Evolutionary conservation across 1,140 invertebrate species (phyloP).

Genomic region (Dendroctonus valens): DNA sequence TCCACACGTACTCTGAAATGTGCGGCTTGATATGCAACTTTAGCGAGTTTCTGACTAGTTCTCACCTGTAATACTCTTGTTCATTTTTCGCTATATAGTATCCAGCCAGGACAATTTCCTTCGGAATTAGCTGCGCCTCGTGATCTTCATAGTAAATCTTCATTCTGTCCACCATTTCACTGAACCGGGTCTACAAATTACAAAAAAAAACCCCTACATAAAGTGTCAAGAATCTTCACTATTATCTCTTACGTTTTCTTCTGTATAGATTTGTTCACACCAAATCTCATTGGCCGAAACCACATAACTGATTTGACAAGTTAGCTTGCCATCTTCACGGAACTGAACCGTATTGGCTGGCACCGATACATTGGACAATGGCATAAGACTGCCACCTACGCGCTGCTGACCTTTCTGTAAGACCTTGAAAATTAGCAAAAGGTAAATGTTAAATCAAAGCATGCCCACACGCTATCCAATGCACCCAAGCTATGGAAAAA

Average conservation of each 20-base stretch:
- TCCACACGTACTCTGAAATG: conserved; percentile 58
- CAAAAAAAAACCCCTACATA: no score
- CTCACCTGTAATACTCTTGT: conserved; percentile 52
- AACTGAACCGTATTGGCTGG: conserved; percentile 44
- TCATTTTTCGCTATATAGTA: conserved; percentile 62
- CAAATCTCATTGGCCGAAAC: conserved; percentile 47
- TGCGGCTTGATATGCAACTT: background rate
- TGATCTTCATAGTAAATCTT: conserved; percentile 53
- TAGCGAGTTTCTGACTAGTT: background rate
- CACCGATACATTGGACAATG: conserved; percentile 42
- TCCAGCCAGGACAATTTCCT: conserved; percentile 39
- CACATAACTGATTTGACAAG: conserved; percentile 43
- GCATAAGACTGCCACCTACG: conserved; percentile 4
- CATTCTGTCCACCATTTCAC: conserved; percentile 57
- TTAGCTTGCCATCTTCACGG: conserved; percentile 38
- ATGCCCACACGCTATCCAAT: conserved; percentile 20
- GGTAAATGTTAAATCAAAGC: conserved; percentile 24
- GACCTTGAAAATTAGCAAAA: conserved; percentile 41
- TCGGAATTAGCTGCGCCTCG: conserved; percentile 14
- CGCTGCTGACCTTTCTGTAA: conserved; percentile 47
- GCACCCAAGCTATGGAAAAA: background rate
- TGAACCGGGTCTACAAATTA: conserved; percentile 44
- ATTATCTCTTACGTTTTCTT: conserved; percentile 42
- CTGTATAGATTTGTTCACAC: conserved; percentile 44
- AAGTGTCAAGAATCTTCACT: no score